Evolutionary conservation across 2,888 invertebrate genomes (phyloP), one percentile per base, ranked within the genome.

Genomic region (Xanthostigma xanthostigma): DNA sequence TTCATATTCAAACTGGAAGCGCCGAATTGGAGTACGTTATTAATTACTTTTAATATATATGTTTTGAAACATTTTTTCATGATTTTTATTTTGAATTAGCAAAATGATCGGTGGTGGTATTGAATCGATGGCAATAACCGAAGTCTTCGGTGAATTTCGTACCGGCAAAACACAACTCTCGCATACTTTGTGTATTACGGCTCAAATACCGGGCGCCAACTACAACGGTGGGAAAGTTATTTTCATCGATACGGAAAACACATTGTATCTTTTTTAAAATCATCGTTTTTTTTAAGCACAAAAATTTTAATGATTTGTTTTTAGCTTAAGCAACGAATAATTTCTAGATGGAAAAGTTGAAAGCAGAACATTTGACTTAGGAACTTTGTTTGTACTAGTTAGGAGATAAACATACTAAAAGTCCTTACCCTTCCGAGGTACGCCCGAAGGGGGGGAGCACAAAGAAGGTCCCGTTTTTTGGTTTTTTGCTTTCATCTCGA

Each of bases 81-180:
- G 45, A 27, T 33, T 45, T 46, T 42, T 48, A 38, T 46, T 49
- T 53, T 50, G 48, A 61, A 65, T 53, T 56, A 86, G 86, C 60
- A 82, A 81, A 62, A 66, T 88, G 33, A 62, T 87, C 42, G 85
- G 82, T 5, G 86, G 87, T 34, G 87, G 87, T 0, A 72, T 88
- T 46, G 87, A 88, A 66, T 86, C 86, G 8, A 87, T 86, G 85
- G 74, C 85, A 0, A 86, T 88, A 46, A 87, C 87, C 0, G 87
- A 88, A 70, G 84, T 79, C 8, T 88, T 87, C 64, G 87, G 87
- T 8, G 87, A 88, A 68, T 86, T 85, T 60, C 73, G 87, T 35
- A 84, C 84, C 1, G 88, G 87, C 12, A 88, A 88, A 66, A 87
- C 86, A 0, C 87, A 88, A 61, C 62, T 88, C 8, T 81, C 84